Conservation (phyloP, 2,113 vertebrate species). For the Coracopsis vasa region DNA sequence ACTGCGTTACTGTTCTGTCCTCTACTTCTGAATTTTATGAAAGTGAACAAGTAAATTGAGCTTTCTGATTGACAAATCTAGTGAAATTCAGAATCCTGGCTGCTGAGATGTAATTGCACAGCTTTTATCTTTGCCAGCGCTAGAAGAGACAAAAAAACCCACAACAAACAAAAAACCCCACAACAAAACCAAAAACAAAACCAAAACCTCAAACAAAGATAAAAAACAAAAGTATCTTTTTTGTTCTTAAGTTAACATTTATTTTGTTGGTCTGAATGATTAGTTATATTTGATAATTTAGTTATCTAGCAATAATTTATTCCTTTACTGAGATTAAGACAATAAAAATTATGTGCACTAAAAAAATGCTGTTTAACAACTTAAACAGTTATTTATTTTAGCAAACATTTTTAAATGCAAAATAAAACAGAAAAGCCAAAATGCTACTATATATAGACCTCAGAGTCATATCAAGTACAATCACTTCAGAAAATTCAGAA, state of each 20-base stretch:
- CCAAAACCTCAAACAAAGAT: not conserved
- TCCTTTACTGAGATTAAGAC: not conserved
- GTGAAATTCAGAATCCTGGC: conserved; percentile 7
- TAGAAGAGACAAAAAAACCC: not conserved
- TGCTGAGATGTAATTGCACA: conserved; percentile 12
- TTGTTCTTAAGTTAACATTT: not conserved
- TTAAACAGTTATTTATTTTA: not conserved
- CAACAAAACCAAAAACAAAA: not conserved
- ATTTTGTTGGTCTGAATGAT: not conserved
- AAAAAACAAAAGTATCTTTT: not conserved
- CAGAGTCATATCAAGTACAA: not conserved
- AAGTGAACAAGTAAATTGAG: conserved; percentile 15
- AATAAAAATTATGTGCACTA: not conserved
- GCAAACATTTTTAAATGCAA: not conserved
- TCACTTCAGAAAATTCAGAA: not conserved
- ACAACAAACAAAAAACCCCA: no score
- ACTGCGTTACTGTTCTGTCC: not conserved
- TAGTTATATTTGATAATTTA: not conserved
- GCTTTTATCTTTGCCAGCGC: conserved; percentile 4
- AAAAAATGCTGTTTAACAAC: not conserved
- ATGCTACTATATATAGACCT: not conserved
- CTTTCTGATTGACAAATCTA: conserved; percentile 50
- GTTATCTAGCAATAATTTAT: not conserved
- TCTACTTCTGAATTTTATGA: not conserved
- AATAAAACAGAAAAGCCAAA: not conserved